Conservation (phyloP, 2,797 vertebrate genomes). For the Cryptoprocta ferox region DNA sequence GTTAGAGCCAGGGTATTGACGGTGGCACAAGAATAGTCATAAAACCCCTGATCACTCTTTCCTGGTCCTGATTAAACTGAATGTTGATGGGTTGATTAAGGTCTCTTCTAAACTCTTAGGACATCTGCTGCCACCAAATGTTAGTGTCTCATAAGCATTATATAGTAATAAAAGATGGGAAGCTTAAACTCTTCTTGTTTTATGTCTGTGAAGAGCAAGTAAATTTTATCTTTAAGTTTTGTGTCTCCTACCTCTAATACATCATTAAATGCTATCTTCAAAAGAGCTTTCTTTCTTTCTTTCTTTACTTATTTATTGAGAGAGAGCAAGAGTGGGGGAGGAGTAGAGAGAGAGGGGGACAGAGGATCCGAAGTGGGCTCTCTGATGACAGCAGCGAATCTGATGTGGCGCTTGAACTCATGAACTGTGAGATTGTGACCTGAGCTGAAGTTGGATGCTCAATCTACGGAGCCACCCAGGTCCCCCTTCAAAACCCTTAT, state of each 20-base stretch:
- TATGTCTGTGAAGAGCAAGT: background rate
- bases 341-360: too few species aligned
- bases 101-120: slow-evolving; percentile 36
- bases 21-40: background rate
- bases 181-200: slow-evolving; percentile 44
- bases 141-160: slow-evolving; percentile 17
- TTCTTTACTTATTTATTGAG: too few species aligned
- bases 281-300: background rate
- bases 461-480: too few species aligned
- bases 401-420: too few species aligned
- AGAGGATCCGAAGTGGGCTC: too few species aligned
- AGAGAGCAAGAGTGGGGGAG: too few species aligned
- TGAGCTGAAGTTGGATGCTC: too few species aligned
- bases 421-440: too few species aligned
- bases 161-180: background rate
- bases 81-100: slow-evolving; percentile 28
- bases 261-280: background rate
- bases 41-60: background rate
- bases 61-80: background rate
- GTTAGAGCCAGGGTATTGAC: background rate
- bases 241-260: background rate
- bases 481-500: background rate
- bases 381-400: too few species aligned
- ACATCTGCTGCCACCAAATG: slow-evolving; percentile 43
- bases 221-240: slow-evolving; percentile 33